Evolutionary conservation across 2,888 invertebrate species (phyloP).

Genomic region (Apoderus coryli): DNA sequence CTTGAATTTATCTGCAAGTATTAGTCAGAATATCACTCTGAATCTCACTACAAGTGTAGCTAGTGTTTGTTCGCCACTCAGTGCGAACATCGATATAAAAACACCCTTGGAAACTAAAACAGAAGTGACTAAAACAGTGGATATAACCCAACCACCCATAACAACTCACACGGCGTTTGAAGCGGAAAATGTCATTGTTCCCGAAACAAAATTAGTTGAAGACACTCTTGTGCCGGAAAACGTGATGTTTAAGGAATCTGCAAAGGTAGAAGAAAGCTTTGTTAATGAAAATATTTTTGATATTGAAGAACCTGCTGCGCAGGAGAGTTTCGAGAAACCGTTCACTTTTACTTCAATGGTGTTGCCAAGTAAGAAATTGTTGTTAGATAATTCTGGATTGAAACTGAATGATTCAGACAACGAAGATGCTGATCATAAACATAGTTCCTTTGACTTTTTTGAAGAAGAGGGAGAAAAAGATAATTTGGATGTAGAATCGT

Average conservation of each 20-base stretch:
- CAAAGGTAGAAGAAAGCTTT: background rate
- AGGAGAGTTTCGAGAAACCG: no score
- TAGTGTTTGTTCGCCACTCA: constrained; percentile 12
- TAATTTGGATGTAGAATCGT: no score
- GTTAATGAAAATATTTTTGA: no score
- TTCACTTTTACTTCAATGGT: constrained; percentile 22
- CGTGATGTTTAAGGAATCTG: no score
- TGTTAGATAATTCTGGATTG: constrained; percentile 22
- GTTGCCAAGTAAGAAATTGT: constrained; percentile 21
- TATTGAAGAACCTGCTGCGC: no score
- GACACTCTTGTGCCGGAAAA: no score
- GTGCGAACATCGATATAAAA: constrained; percentile 11
- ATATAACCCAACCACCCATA: background rate
- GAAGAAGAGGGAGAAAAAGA: no score
- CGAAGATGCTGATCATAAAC: no score
- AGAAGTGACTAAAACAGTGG: constrained; percentile 7
- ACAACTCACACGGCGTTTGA: background rate
- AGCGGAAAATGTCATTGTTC: constrained; percentile 2
- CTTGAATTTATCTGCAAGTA: constrained; percentile 15
- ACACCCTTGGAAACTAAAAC: constrained; percentile 9
- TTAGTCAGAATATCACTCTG: constrained; percentile 15
- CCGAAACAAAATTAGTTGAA: no score
- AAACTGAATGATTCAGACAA: constrained; percentile 23
- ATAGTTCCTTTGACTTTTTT: no score
- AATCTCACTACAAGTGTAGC: constrained; percentile 13